Evolutionary conservation across 2,797 vertebrate species (phyloP).

Genomic region (Ptychadena robeensis): DNA sequence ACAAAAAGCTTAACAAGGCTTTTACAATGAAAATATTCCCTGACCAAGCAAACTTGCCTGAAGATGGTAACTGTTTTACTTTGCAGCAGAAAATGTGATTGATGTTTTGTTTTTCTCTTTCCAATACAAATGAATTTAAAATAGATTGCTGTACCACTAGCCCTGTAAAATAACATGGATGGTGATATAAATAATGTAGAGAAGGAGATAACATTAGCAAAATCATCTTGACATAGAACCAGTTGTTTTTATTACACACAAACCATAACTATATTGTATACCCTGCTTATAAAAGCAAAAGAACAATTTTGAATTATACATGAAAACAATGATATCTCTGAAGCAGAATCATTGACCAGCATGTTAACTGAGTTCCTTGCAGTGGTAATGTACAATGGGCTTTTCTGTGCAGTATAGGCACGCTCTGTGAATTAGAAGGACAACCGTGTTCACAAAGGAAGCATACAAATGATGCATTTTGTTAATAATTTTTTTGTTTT

Average conservation of each 20-base stretch:
- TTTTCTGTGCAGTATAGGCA: background rate
- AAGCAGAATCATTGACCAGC: background rate
- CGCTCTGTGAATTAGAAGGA: background rate
- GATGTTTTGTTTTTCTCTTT: constrained; percentile 36
- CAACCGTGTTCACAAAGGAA: too few relatives aligned
- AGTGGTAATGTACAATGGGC: background rate
- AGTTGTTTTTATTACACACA: constrained; percentile 25
- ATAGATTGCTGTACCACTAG: constrained; percentile 23
- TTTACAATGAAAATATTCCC: background rate
- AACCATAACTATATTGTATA: background rate
- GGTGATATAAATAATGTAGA: constrained; percentile 45
- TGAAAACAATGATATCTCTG: background rate
- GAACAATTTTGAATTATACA: background rate
- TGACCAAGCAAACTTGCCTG: background rate
- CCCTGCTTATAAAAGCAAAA: background rate
- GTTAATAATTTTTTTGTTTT: background rate
- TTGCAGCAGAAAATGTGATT: constrained; percentile 16
- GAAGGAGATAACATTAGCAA: constrained; percentile 39
- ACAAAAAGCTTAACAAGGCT: background rate
- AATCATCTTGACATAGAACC: constrained; percentile 33
- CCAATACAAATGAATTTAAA: constrained; percentile 52
- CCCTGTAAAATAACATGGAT: constrained; percentile 32
- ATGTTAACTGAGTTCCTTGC: background rate
- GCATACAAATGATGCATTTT: background rate
- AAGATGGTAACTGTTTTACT: constrained; percentile 6